These are phyloP conservation scores for Creontiades dilutus DNA, from an alignment of 2,888 invertebrate species.

Conservation along the genomic window DNA sequence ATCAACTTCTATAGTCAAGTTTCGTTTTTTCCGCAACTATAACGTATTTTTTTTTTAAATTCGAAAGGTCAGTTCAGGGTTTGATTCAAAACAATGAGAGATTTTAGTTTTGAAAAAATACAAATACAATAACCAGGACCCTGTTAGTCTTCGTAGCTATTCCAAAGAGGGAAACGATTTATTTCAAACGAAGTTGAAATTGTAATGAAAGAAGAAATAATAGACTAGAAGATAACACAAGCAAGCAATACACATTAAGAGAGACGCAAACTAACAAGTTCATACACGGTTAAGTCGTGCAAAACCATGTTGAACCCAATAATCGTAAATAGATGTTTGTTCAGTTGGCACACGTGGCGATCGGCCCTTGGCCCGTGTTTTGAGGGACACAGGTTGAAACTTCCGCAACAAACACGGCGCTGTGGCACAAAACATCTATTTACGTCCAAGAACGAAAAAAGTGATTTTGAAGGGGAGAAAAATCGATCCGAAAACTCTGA, in stretches of 20 bases:
- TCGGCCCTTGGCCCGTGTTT: neutral
- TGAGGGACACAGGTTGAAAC: too few species aligned
- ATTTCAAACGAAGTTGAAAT: constrained; percentile 11
- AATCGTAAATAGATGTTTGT: neutral
- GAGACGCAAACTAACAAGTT: constrained; percentile 19
- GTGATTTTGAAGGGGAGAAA: neutral
- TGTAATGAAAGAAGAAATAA: neutral
- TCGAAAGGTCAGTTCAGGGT: constrained; percentile 42
- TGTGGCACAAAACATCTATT: neutral
- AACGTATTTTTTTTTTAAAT: constrained; percentile 3
- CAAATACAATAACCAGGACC: neutral
- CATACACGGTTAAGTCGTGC: constrained; percentile 11
- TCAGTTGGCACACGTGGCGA: neutral
- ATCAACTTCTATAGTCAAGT: neutral
- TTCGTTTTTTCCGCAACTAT: constrained; percentile 15
- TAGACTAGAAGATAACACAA: constrained; percentile 59
- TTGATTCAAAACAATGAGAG: neutral
- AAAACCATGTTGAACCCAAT: neutral
- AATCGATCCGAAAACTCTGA: constrained; percentile 23
- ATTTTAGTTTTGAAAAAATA: neutral
- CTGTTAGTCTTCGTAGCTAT: constrained; percentile 55
- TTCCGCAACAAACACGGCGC: too few species aligned
- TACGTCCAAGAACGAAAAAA: neutral
- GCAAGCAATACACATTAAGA: constrained; percentile 33
- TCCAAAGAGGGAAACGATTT: neutral